phyloP scores from a whole-genome alignment of 1,140 invertebrate species.

The Lordiphosa mommai region DNA sequence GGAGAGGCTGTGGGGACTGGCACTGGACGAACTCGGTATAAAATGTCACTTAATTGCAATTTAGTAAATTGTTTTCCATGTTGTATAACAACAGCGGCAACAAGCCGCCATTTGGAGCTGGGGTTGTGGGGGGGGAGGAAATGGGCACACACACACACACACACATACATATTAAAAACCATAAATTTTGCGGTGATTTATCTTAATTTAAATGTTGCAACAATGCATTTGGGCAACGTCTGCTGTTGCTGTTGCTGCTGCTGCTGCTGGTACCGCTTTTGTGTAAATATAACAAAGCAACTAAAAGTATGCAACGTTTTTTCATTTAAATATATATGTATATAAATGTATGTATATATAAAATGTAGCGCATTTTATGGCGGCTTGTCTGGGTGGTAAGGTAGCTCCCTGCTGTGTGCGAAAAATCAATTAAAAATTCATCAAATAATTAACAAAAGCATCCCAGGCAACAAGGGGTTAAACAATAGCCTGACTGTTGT shows the following conservation, averaged over 20 bases:
- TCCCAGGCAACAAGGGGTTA: slow-evolving; percentile 61
- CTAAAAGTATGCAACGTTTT: slow-evolving; percentile 69
- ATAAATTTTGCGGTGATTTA: slow-evolving; percentile 79
- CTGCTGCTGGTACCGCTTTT: slow-evolving; percentile 51
- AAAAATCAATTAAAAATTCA: slow-evolving; percentile 80
- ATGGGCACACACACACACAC: neutral
- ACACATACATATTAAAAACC: slow-evolving; percentile 70
- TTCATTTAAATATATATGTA: slow-evolving; percentile 25
- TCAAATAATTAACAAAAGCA: slow-evolving; percentile 79
- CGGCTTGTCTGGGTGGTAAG: slow-evolving; percentile 12
- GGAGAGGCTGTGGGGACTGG: neutral
- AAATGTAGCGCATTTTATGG: slow-evolving; percentile 46
- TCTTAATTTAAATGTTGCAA: slow-evolving; percentile 80
- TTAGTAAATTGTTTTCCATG: slow-evolving; percentile 79
- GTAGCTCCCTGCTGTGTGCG: slow-evolving; percentile 65
- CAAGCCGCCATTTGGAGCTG: slow-evolving; percentile 33
- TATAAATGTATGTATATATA: slow-evolving; percentile 6
- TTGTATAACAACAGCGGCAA: slow-evolving; percentile 74
- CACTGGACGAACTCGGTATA: slow-evolving; percentile 46
- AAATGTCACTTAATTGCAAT: slow-evolving; percentile 79
- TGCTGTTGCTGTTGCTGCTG: slow-evolving; percentile 31
- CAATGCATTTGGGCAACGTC: slow-evolving; percentile 57
- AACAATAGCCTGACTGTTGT: slow-evolving; percentile 54
- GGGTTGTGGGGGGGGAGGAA: neutral
- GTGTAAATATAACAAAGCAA: slow-evolving; percentile 76